Percentiles rank a stretch among this genome's conserved stretches.
These are phyloP conservation scores for Holacanthella duospinosa DNA, from an alignment of 2,888 invertebrate species.

Conservation along the genomic window DNA sequence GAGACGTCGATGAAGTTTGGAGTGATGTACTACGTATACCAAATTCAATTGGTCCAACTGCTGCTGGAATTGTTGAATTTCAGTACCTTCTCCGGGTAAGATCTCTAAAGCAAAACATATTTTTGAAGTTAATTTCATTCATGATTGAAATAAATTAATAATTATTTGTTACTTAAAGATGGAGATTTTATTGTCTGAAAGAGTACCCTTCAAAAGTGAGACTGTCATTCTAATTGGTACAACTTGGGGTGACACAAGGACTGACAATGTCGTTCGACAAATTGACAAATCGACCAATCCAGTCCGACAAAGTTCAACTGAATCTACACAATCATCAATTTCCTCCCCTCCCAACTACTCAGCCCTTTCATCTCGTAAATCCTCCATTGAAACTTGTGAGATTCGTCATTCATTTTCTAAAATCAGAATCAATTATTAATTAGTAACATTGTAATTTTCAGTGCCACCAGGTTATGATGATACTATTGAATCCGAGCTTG, in stretches of 20 bases:
- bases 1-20: neutral
- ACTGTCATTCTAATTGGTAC: neutral
- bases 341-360: neutral
- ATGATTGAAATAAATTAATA: neutral
- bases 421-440: constrained; percentile 1
- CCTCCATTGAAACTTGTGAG: neutral
- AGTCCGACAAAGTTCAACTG: neutral
- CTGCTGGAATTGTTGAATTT: neutral
- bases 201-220: neutral
- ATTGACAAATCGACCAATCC: neutral
- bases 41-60: neutral
- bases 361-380: neutral
- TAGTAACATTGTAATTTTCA: neutral
- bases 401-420: too few species aligned
- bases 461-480: neutral
- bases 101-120: too few species aligned
- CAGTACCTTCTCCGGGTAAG: neutral
- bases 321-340: neutral
- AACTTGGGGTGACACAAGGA: neutral
- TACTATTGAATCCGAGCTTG: neutral
- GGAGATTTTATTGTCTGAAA: neutral
- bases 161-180: neutral
- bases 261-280: neutral
- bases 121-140: neutral
- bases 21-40: neutral